A percentile compares a stretch with the other conserved stretches of the same genome.
phyloP scores from a whole-genome alignment of 1,140 invertebrate genomes.

The Brachionus asplanchnoidis region DNA sequence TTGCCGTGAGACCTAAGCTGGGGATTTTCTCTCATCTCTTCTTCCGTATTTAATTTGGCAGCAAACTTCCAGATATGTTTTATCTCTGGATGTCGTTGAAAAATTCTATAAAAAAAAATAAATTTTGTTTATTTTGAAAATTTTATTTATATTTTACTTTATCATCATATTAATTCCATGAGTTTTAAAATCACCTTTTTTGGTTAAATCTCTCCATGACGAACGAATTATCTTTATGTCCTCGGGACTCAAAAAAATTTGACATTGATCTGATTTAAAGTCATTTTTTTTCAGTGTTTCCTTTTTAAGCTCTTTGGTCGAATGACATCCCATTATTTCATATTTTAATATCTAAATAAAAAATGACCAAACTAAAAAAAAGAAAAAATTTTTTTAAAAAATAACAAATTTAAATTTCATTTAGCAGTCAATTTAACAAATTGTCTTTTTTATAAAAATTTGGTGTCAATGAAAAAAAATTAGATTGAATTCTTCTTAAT shows the following conservation, averaged over 20 bases:
- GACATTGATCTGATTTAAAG: background rate
- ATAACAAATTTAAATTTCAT: background rate
- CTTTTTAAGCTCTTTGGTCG: background rate
- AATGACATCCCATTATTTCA: conserved; percentile 17
- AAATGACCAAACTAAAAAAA: background rate
- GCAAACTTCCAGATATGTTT: conserved; percentile 40
- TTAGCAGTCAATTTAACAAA: too few relatives aligned
- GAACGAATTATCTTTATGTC: background rate
- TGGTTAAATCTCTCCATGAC: background rate
- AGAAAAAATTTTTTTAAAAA: background rate
- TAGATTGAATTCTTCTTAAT: too few relatives aligned
- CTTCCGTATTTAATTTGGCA: conserved; percentile 14
- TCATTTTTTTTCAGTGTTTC: background rate
- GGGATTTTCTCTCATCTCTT: conserved; percentile 29
- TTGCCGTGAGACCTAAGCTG: conserved; percentile 32
- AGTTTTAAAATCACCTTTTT: background rate
- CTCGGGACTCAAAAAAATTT: background rate
- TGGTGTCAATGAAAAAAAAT: too few relatives aligned
- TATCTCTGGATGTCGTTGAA: background rate
- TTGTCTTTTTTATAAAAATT: too few relatives aligned
- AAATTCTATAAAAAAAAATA: background rate
- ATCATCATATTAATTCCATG: conserved; percentile 34
- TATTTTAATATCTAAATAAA: background rate
- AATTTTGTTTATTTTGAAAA: background rate
- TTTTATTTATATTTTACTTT: background rate